A percentile compares a stretch with the other conserved stretches of the same genome.
These are phyloP conservation scores for Noctuana brunneofusca DNA, from an alignment of 2,888 invertebrate species.

Conservation along the genomic window DNA sequence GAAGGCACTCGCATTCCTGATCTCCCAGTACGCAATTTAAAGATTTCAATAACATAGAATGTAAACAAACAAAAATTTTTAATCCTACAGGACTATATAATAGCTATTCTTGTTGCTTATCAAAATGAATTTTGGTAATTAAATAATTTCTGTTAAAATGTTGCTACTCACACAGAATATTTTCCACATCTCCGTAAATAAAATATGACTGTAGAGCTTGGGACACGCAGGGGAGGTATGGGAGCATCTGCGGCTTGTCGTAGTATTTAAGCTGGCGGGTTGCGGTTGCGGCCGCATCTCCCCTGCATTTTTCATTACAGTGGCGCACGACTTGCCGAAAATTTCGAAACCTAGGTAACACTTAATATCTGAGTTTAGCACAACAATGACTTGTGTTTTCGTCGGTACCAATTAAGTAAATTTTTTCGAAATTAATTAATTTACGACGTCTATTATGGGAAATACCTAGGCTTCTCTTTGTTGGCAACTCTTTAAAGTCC, in stretches of 20 bases:
- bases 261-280: constrained; percentile 61
- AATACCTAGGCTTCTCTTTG: no score
- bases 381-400: neutral
- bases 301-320: constrained; percentile 65
- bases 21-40: no score
- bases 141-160: neutral
- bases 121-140: no score
- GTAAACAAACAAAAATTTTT: no score
- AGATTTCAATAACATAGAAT: no score
- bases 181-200: constrained; percentile 58
- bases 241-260: constrained; percentile 46
- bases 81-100: no score
- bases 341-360: constrained; percentile 54
- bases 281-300: constrained; percentile 59
- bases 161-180: constrained; percentile 61
- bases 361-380: constrained; percentile 27
- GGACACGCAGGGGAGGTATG: constrained; percentile 49
- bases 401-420: no score
- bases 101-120: no score
- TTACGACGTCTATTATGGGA: no score
- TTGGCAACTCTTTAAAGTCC: no score
- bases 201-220: constrained; percentile 43
- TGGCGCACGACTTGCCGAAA: constrained; percentile 62
- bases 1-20: no score
- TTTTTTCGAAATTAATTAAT: no score